Base-by-base conservation (phyloP, 2,797 vertebrate species). In the Sylvilagus floridanus region DNA sequence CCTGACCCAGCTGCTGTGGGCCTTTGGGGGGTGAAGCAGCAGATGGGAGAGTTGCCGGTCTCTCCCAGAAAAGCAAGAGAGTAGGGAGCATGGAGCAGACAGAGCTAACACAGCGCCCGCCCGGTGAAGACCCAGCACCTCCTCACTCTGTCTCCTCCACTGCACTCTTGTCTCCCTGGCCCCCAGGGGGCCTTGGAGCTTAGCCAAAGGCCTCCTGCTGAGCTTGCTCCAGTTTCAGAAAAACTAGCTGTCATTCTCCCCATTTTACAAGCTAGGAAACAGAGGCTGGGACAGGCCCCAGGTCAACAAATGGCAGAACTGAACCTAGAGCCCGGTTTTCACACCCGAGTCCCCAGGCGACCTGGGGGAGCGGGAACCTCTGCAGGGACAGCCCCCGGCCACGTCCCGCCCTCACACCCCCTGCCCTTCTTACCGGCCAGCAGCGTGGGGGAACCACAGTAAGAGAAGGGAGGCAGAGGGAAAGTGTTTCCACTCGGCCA, bases 231-330 rank as follows among this genome's bases (percentile, higher is more conserved):
- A 24, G 52, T 91, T 50, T 57, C 54, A 32, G 54, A 57, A 47
- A 37, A 85, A 81, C 66, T 60, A 52, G 32, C 30, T 63, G 28
- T 63, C 66, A 12, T 77, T 50, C n/a, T 83, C 28, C 57, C 77
- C n/a, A 35, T 47, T 92, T 72, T 65, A 69, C 62, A 30, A 63
- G 22, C 9, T n/a, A 57, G 71, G 19, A 93, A 87, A 83, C 7
- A 17, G 52, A 76, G 30, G 50, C 28, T 78, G 42, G 42, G 42
- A 47, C 42, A 47, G 42, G 9, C 13, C 50, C 52, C 22, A 37
- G 32, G 77, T 69, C 83, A 88, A 75, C 69, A 73, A 68, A 87
- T 7, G 88, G 32, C 68, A 82, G 54, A 86, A 75, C 37, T 66
- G 68, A 81, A 76, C 10, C 7, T 11, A 16, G 52, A 54, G 16